Conservation (phyloP, 2,797 vertebrate genomes). For the Florisuga fusca region DNA sequence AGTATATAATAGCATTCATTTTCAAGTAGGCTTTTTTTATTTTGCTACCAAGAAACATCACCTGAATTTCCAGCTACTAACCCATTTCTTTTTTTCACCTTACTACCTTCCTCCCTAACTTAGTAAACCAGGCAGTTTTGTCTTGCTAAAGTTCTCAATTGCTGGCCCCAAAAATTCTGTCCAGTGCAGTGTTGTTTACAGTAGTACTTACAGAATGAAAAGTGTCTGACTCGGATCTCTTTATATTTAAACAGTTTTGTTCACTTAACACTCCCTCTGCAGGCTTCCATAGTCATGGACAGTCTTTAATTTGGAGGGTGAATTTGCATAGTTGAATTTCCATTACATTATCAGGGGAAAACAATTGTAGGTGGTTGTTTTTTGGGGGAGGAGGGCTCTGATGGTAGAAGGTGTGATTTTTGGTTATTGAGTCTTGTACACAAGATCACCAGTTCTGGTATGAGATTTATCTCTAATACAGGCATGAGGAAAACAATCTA, state of each 20-base stretch:
- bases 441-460: not conserved
- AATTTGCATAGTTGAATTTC: not conserved
- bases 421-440: not conserved
- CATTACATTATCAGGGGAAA: not conserved
- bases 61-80: not conserved
- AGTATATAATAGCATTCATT: not conserved
- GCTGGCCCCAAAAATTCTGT: not conserved
- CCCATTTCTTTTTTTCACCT: not conserved
- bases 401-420: not conserved
- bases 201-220: not conserved
- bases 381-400: not conserved
- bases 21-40: not conserved
- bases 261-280: not conserved
- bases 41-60: not conserved
- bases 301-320: not conserved
- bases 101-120: not conserved
- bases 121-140: not conserved
- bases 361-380: not conserved
- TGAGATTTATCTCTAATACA: not conserved
- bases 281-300: not conserved
- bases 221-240: not conserved
- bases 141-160: not conserved
- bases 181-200: not conserved
- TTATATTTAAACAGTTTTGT: not conserved
- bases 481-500: not conserved